These are phyloP conservation scores for Sebastes schlegelii DNA, from an alignment of 2,113 vertebrate genomes.

Conservation along the genomic window DNA sequence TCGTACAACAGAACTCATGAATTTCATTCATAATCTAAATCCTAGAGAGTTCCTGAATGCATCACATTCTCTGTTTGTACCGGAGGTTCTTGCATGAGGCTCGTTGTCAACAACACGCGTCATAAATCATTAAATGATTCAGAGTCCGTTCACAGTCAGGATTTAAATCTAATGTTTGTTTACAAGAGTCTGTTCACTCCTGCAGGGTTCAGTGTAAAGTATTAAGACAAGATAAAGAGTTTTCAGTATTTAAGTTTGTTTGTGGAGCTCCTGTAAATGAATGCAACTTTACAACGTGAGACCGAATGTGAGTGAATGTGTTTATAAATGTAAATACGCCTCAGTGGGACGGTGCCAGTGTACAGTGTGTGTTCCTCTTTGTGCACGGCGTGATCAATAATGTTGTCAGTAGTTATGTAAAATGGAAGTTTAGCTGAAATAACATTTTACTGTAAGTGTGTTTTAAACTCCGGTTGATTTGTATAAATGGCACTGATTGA, in stretches of 20 bases:
- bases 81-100: conserved; percentile 7
- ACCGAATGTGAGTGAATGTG: conserved; percentile 6
- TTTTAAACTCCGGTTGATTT: conserved; percentile 51
- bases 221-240: background rate
- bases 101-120: background rate
- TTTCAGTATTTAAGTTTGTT: conserved; percentile 22
- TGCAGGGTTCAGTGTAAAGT: background rate
- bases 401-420: conserved; percentile 50
- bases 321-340: conserved; percentile 29
- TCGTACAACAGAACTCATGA: background rate
- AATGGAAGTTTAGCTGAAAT: conserved; percentile 34
- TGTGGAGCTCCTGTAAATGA: conserved; percentile 11
- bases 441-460: conserved; percentile 19
- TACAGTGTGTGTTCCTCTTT: conserved; percentile 26
- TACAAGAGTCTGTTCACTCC: background rate
- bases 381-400: conserved; percentile 57
- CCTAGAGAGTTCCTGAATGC: background rate
- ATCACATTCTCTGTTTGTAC: background rate
- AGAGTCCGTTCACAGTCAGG: background rate
- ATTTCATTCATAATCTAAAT: background rate
- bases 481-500: conserved; percentile 49
- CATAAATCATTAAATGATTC: background rate
- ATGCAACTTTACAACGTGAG: conserved; percentile 25
- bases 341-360: conserved; percentile 23
- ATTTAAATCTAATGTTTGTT: background rate